Evolutionary conservation across 2,797 vertebrate genomes (phyloP), one percentile per base, ranked within the genome.

Genomic region (Enteromius afrohamiltoni): DNA sequence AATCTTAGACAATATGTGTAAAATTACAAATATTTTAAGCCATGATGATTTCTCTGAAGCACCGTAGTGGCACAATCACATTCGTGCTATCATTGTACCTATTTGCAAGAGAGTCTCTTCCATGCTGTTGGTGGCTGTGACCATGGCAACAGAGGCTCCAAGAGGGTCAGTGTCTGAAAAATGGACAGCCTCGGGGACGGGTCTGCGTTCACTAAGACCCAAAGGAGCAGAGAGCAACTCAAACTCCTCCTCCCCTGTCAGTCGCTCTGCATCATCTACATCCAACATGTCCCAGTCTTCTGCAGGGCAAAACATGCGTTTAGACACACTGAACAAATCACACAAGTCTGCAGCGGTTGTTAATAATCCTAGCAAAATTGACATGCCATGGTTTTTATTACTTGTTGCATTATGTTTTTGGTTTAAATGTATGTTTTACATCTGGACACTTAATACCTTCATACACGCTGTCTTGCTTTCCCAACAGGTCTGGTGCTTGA

Each of bases 251-350:
- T 98, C 98, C 1, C 98, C 98, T 0, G 97, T 99, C 88, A 99
- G 88, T 86, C 97, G 97, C 84, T 98, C 97, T 6, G 98, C 96
- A 87, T 99, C 97, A 0, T 98, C 97, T n/a, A 99, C 94, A 67
- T 99, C 98, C 89, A 99, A 90, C 97, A 99, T 99, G 92, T 99
- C 98, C 98, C 98, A 99, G 92, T 99, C 98, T 93, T 99, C 98
- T 99, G 94, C 34, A 74, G 6, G 4, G 53, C 9, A 91, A 78
- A 23, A 21, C 47, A 75, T 53, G 55, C 14, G 26, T 11, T 55
- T 6, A 62, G 5, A 45, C 21, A 58, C 31, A 26, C 7, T 16
- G 29, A 42, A n/a, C 40, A 49, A 74, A 79, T 73, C 14, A 67
- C 69, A 64, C 62, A 78, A 29, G n/a, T 13, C 3, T 51, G 10